Evolutionary conservation across 1,140 invertebrate species (phyloP).

Genomic region (Papilio xuthus): DNA sequence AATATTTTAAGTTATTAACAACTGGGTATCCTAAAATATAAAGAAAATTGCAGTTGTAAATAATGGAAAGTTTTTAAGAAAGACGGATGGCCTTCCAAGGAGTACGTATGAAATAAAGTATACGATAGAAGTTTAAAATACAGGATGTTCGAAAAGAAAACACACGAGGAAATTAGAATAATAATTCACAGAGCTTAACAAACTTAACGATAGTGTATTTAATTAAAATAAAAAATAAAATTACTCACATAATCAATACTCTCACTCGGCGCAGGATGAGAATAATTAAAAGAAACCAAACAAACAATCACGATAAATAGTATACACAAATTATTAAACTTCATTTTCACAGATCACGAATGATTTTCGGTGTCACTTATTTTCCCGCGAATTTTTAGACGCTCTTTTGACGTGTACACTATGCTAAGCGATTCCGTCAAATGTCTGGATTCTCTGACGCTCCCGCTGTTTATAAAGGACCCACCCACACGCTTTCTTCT

Average conservation of each 20-base stretch:
- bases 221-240: slow-evolving; percentile 17
- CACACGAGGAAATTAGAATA: too few species aligned
- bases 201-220: too few species aligned
- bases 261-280: slow-evolving; percentile 50
- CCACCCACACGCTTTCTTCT: slow-evolving; percentile 60
- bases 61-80: too few species aligned
- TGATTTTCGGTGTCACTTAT: background rate
- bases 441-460: slow-evolving; percentile 50
- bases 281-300: slow-evolving; percentile 47
- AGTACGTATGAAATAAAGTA: too few species aligned
- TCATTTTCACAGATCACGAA: slow-evolving; percentile 48
- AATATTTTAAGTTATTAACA: too few species aligned
- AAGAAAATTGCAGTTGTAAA: too few species aligned
- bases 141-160: too few species aligned
- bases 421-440: slow-evolving; percentile 41
- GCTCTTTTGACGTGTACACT: slow-evolving; percentile 28
- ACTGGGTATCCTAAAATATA: too few species aligned
- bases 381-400: slow-evolving; percentile 20
- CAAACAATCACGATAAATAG: slow-evolving; percentile 54
- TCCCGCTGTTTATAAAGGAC: slow-evolving; percentile 62
- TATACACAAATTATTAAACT: slow-evolving; percentile 47
- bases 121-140: too few species aligned
- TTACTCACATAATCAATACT: slow-evolving; percentile 73
- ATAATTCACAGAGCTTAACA: too few species aligned
- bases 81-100: too few species aligned